Percentiles rank a stretch among this genome's conserved stretches.
phyloP scores from a whole-genome alignment of 2,888 invertebrate genomes.

The Lottia scabra region DNA sequence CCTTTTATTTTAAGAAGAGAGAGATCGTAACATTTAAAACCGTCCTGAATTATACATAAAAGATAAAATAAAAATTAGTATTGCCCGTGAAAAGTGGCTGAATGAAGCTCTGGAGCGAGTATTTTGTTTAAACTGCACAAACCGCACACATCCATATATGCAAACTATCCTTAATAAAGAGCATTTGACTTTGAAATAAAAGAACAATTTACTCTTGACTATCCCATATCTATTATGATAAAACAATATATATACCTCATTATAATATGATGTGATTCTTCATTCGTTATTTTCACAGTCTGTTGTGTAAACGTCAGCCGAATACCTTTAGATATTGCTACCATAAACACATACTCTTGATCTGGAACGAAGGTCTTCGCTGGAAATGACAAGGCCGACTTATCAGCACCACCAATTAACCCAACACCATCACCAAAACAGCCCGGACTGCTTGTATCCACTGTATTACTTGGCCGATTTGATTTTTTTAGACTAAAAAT shows the following conservation, averaged over 20 bases:
- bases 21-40: no score
- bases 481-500: not conserved
- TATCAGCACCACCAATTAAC: not conserved
- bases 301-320: slow-evolving; percentile 17
- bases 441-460: slow-evolving; percentile 3
- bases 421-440: slow-evolving; percentile 16
- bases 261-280: slow-evolving; percentile 3
- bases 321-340: slow-evolving; percentile 17
- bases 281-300: not conserved
- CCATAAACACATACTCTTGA: slow-evolving; percentile 14
- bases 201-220: not conserved
- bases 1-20: not conserved
- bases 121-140: no score
- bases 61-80: no score
- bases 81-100: no score
- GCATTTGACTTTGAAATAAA: not conserved
- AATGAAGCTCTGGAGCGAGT: no score
- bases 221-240: not conserved
- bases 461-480: not conserved
- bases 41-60: no score
- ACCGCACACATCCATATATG: no score
- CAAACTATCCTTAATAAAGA: no score
- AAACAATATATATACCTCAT: slow-evolving; percentile 15
- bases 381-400: not conserved
- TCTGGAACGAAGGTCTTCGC: not conserved